These are phyloP conservation scores for Diplolepis rosae DNA, from an alignment of 2,888 invertebrate species.

Conservation along the genomic window DNA sequence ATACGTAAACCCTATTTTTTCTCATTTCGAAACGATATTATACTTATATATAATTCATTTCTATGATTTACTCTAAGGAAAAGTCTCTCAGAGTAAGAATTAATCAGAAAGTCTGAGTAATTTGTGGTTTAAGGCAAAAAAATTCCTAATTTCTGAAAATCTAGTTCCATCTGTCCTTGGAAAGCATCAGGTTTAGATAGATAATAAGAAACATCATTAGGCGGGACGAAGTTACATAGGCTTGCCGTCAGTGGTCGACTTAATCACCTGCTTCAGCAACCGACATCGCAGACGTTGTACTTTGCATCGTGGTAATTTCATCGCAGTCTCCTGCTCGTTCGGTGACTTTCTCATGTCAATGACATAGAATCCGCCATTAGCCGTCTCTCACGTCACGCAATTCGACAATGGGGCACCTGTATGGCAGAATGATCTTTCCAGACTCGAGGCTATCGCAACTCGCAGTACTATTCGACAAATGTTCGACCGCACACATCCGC, in stretches of 20 bases:
- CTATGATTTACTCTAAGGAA: too few relatives aligned
- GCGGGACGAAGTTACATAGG: not conserved
- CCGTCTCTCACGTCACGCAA: not conserved
- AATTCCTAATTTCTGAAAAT: not conserved
- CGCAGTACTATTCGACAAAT: slow-evolving; percentile 29
- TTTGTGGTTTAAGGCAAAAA: not conserved
- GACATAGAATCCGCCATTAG: not conserved
- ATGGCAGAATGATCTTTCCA: not conserved
- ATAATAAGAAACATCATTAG: not conserved
- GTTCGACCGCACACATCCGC: slow-evolving; percentile 47
- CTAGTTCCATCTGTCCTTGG: not conserved
- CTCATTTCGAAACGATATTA: too few relatives aligned
- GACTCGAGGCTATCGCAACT: slow-evolving; percentile 2
- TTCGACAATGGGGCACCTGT: slow-evolving; percentile 13
- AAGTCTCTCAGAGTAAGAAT: too few relatives aligned
- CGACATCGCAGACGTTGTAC: too few relatives aligned
- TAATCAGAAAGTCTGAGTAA: too few relatives aligned
- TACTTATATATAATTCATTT: not conserved
- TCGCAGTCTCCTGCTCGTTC: not conserved
- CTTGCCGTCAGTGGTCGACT: not conserved
- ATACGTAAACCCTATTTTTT: too few relatives aligned
- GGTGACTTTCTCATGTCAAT: not conserved
- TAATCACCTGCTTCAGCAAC: not conserved
- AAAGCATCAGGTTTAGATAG: not conserved
- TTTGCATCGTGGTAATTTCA: not conserved